A percentile compares a stretch with the other conserved stretches of the same genome.
phyloP scores from a whole-genome alignment of 2,888 invertebrate species.

The Drosophila glabriapex region DNA sequence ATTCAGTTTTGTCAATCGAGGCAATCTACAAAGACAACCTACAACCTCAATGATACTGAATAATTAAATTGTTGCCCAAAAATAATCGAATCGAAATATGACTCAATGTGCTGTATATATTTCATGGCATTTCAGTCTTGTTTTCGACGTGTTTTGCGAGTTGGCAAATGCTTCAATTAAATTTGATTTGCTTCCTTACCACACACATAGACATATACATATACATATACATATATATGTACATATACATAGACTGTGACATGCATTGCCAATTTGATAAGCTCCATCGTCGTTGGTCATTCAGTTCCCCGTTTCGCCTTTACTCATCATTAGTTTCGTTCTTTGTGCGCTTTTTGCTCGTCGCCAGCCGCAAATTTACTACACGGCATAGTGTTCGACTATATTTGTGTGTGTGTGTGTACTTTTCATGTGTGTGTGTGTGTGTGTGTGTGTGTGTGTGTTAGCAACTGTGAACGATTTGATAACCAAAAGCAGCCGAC shows the following conservation, averaged over 20 bases:
- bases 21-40: no score
- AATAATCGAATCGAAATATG: constrained; percentile 5
- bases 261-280: constrained; percentile 68
- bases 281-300: constrained; percentile 53
- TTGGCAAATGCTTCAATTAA: constrained; percentile 68
- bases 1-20: neutral
- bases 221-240: constrained; percentile 13
- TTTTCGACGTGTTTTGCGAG: constrained; percentile 44
- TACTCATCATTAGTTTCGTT: constrained; percentile 74
- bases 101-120: neutral
- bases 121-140: neutral
- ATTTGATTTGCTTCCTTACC: constrained; percentile 69
- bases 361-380: constrained; percentile 71
- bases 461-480: constrained; percentile 35
- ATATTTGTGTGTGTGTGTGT: constrained; percentile 12
- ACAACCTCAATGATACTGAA: neutral
- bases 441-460: constrained; percentile 22
- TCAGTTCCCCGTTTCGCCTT: constrained; percentile 37
- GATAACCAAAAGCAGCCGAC: constrained; percentile 57
- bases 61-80: constrained; percentile 1
- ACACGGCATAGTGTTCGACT: constrained; percentile 38
- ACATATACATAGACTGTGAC: constrained; percentile 27
- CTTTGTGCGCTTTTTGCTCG: constrained; percentile 71
- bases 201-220: constrained; percentile 11
- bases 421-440: constrained; percentile 4